Conservation (phyloP, 1,140 invertebrate species). For the Drosophila neocordata region DNA sequence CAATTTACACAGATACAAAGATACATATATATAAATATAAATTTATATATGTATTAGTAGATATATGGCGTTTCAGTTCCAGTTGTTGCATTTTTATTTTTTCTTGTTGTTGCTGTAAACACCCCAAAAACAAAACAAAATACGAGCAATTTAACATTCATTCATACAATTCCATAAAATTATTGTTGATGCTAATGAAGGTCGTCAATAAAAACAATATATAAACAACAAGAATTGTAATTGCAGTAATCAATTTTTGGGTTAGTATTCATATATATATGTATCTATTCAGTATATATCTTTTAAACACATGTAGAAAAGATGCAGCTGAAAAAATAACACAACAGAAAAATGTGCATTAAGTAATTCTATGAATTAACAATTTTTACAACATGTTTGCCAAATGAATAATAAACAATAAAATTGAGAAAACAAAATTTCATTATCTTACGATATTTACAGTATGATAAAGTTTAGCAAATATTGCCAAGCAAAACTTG, state of each 20-base stretch:
- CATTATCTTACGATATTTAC: neutral
- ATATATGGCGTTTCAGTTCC: constrained; percentile 34
- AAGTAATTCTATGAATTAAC: neutral
- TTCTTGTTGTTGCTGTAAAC: neutral
- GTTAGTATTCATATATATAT: neutral
- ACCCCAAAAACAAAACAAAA: neutral
- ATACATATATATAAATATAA: neutral
- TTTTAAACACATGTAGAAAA: neutral
- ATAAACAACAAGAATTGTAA: constrained; percentile 3
- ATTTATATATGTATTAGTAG: neutral
- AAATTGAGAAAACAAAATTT: neutral
- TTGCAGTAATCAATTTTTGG: neutral
- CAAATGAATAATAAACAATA: neutral
- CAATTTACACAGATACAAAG: constrained; percentile 25
- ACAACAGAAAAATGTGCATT: neutral
- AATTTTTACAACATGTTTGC: constrained; percentile 1
- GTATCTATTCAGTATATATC: neutral
- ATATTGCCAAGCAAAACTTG: neutral
- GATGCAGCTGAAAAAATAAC: neutral
- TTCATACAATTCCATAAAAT: constrained; percentile 11
- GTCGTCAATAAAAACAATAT: constrained; percentile 2
- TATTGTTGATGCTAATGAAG: constrained; percentile 5
- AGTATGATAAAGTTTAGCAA: neutral
- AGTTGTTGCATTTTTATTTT: neutral
- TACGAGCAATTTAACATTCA: constrained; percentile 13